A percentile compares a stretch with the other conserved stretches of the same genome.
Evolutionary conservation across 2,113 vertebrate genomes (phyloP).

Genomic region (Brachyhypopomus gauderio): DNA sequence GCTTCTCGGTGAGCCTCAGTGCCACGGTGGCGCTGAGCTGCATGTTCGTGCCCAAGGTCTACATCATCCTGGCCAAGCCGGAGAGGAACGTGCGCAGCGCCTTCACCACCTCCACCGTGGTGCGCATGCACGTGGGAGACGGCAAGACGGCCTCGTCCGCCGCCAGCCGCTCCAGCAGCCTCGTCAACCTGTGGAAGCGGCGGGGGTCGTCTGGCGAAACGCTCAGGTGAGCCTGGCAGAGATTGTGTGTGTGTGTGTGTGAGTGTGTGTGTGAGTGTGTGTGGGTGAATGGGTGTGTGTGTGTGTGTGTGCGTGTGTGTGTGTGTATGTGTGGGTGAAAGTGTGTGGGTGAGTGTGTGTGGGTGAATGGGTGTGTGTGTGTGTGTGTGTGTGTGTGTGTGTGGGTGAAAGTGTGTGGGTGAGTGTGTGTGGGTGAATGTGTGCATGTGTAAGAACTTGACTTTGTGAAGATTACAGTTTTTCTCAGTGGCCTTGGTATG

Average conservation of each 20-base stretch:
- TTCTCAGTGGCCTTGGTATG: too few species aligned
- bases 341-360: not conserved
- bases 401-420: not conserved
- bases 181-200: conserved; percentile 95
- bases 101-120: conserved; percentile 95
- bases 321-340: not conserved
- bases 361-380: not conserved
- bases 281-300: conserved; percentile 16
- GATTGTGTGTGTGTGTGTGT: not conserved
- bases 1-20: conserved; percentile 97
- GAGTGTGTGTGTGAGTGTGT: conserved; percentile 34
- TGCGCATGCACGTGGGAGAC: conserved; percentile 97
- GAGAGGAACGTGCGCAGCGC: conserved; percentile 98
- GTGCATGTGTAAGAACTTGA: too few species aligned
- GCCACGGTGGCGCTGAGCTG: conserved; percentile 96
- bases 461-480: too few species aligned
- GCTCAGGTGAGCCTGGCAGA: conserved; percentile 78
- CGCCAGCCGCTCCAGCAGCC: conserved; percentile 92
- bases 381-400: not conserved
- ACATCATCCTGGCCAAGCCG: conserved; percentile 97
- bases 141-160: conserved; percentile 95
- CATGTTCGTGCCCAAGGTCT: conserved; percentile 98
- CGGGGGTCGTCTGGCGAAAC: conserved; percentile 94
- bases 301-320: not conserved
- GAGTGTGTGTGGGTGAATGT: not conserved